These are phyloP conservation scores for Bubalus kerabau DNA, from an alignment of 2,113 vertebrate genomes.

Conservation along the genomic window DNA sequence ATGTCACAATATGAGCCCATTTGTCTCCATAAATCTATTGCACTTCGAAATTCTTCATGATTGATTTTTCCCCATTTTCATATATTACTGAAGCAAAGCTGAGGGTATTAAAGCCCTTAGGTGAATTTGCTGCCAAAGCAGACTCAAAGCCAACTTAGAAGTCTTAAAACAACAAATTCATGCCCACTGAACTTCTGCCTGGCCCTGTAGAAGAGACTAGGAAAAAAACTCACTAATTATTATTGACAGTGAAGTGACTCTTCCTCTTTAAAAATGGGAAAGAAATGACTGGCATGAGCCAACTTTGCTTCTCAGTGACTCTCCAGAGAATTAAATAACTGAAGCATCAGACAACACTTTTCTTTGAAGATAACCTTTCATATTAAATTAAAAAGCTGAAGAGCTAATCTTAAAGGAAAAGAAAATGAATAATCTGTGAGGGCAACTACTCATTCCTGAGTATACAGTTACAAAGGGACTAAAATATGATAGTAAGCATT, in stretches of 20 bases:
- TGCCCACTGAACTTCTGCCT: not conserved
- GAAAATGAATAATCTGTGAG: constrained; percentile 53
- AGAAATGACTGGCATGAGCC: constrained; percentile 46
- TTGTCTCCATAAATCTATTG: not conserved
- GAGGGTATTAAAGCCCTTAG: not conserved
- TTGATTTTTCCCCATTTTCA: not conserved
- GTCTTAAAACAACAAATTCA: constrained; percentile 23
- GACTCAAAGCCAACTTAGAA: not conserved
- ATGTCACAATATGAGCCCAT: not conserved
- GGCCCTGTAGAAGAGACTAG: not conserved
- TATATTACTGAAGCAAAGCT: constrained; percentile 5
- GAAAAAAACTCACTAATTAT: constrained; percentile 16
- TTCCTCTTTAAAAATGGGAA: not conserved
- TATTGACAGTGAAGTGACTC: constrained; percentile 45
- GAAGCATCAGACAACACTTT: constrained; percentile 34
- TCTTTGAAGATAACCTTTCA: constrained; percentile 58
- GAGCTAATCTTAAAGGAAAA: constrained; percentile 44
- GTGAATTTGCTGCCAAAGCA: not conserved
- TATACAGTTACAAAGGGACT: not conserved
- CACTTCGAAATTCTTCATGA: not conserved
- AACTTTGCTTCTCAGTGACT: constrained; percentile 38
- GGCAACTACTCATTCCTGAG: constrained; percentile 5
- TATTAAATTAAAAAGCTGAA: constrained; percentile 49
- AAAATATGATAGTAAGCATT: not conserved
- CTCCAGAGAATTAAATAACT: constrained; percentile 46